Evolutionary conservation across 2,113 vertebrate genomes (phyloP).

Genomic region (Calidris pygmaea): DNA sequence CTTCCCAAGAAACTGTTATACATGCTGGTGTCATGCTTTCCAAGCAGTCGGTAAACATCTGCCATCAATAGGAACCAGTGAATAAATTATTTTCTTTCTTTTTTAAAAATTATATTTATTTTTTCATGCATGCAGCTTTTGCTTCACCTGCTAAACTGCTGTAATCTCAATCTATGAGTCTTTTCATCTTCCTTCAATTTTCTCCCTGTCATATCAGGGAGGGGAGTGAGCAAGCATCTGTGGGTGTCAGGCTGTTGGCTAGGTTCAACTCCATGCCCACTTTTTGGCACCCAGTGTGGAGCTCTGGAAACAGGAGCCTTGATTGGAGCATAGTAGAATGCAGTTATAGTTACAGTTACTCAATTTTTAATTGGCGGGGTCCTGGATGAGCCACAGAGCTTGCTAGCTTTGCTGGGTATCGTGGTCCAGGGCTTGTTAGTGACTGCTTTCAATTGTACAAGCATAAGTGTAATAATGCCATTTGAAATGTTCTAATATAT

Average conservation of each 20-base stretch:
- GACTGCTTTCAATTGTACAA: not conserved
- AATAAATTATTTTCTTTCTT: not conserved
- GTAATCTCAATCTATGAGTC: not conserved
- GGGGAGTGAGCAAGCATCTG: rapidly evolving
- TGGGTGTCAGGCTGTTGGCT: not conserved
- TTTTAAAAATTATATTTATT: not conserved
- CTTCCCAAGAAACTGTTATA: not conserved
- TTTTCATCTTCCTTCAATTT: not conserved
- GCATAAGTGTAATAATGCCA: not conserved
- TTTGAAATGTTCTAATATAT: not conserved
- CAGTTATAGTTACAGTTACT: not conserved
- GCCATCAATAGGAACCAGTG: not conserved
- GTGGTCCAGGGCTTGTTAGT: not conserved
- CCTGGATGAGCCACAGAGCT: not conserved
- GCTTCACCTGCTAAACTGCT: not conserved
- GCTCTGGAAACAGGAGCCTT: not conserved
- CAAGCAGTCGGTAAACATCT: not conserved
- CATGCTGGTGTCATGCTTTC: not conserved
- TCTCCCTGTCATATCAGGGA: not conserved
- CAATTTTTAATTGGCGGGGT: not conserved
- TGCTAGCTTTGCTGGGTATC: not conserved
- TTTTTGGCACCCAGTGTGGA: rapidly evolving
- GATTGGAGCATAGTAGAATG: not conserved
- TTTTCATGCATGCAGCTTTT: not conserved
- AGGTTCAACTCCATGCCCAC: not conserved